These are phyloP conservation scores for Sialis lutaria DNA, from an alignment of 2,888 invertebrate species.

Conservation along the genomic window DNA sequence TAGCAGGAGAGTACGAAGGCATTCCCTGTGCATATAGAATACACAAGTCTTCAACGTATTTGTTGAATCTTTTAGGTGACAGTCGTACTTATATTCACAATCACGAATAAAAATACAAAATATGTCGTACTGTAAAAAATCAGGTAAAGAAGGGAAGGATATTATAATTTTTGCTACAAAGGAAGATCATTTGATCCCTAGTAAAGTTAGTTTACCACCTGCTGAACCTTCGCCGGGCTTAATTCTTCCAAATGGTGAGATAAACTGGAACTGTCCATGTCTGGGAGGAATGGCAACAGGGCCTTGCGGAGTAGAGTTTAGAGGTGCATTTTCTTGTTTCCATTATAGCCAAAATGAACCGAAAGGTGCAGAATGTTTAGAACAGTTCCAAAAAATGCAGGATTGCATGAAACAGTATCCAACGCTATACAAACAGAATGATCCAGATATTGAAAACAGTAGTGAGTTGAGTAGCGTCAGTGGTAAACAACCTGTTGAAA, in stretches of 20 bases:
- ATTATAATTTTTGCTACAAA: conserved; percentile 65
- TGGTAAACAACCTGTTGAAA: too few species aligned
- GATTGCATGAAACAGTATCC: conserved; percentile 79
- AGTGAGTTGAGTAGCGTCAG: too few species aligned
- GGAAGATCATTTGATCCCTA: conserved; percentile 60
- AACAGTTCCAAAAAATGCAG: conserved; percentile 80
- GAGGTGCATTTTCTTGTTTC: conserved; percentile 90
- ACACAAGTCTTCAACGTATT: conserved; percentile 29
- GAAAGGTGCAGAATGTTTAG: conserved; percentile 86
- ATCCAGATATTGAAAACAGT: conserved; percentile 35
- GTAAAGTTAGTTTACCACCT: conserved; percentile 48
- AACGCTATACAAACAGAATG: conserved; percentile 59
- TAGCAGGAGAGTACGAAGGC: conserved; percentile 30
- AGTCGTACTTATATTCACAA: conserved; percentile 22
- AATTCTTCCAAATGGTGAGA: conserved; percentile 67
- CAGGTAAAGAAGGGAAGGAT: conserved; percentile 49
- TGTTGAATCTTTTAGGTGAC: conserved; percentile 23
- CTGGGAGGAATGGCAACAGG: conserved; percentile 96
- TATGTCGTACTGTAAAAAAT: conserved; percentile 30
- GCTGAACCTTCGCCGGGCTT: conserved; percentile 64
- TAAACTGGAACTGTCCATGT: conserved; percentile 96
- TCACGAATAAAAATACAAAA: conserved; percentile 7
- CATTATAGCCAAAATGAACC: conserved; percentile 80
- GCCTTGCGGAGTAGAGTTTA: conserved; percentile 84
- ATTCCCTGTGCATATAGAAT: conserved; percentile 33